A percentile compares a stretch with the other conserved stretches of the same genome.
Evolutionary conservation across 2,113 vertebrate species (phyloP).

Genomic region (Glaucomys volans): DNA sequence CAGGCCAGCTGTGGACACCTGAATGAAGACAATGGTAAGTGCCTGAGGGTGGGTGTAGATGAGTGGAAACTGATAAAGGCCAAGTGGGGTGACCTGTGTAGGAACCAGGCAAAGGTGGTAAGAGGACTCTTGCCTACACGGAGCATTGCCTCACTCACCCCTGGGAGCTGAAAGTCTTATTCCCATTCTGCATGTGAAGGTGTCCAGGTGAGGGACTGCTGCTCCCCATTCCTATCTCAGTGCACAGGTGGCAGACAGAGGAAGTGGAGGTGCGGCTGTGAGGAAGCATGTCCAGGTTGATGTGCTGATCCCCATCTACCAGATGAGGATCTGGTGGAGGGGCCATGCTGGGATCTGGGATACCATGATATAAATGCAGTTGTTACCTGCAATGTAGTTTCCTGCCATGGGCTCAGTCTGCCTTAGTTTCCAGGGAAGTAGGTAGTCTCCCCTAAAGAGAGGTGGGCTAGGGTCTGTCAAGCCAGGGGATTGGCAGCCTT

Average conservation of each 20-base stretch:
- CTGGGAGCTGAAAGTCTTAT: neutral
- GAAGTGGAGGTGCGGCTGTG: too few relatives aligned
- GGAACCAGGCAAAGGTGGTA: neutral
- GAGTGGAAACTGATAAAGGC: neutral
- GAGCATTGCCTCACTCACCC: neutral
- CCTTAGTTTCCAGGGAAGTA: slow-evolving; percentile 88
- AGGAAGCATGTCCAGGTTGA: too few relatives aligned
- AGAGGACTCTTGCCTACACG: neutral
- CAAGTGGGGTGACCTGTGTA: neutral
- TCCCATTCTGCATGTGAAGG: neutral
- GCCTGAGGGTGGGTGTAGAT: neutral
- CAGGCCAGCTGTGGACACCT: neutral
- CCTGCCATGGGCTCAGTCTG: slow-evolving; percentile 74
- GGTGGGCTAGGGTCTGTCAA: neutral
- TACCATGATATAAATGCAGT: too few relatives aligned
- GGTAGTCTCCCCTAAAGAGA: slow-evolving; percentile 86
- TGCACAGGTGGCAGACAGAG: too few relatives aligned
- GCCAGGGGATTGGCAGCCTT: neutral
- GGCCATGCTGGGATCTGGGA: too few relatives aligned
- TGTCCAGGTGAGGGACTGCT: too few relatives aligned
- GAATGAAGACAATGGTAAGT: neutral
- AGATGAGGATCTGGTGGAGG: too few relatives aligned
- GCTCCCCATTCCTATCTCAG: too few relatives aligned
- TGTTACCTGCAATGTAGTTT: too few relatives aligned
- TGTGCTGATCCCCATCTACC: too few relatives aligned